Evolutionary conservation across 2,113 vertebrate species (phyloP), one percentile per base, ranked within the genome.

Genomic region (Silurus meridionalis): DNA sequence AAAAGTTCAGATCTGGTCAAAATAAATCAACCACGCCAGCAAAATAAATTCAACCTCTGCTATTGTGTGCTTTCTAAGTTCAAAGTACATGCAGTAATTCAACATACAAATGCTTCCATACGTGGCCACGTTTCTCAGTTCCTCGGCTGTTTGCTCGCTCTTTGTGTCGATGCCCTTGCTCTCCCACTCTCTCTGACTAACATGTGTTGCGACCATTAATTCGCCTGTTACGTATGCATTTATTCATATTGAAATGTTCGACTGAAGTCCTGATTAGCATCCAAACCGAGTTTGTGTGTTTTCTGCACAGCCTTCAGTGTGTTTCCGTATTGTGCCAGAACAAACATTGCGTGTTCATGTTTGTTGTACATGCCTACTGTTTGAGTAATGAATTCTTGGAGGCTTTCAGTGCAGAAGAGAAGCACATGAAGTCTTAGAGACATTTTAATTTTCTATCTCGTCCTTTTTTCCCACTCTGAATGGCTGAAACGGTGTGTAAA

Each of bases 231-330:
- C 13, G 37, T 81, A 81, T 86, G 79, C 64, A 82, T 86, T 74
- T 82, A 86, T 82, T 86, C 79, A 75, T 82, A 63, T 77, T 85
- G 23, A 25, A 85, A 37, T 61, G n/a, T 82, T 86, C 82, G 78
- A 80, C 85, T 61, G 67, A 61, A 64, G 64, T 53, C 57, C 79
- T 82, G 81, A 63, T 82, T 55, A 61, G 67, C 67, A 82, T 74
- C 11, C 13, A 52, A 82, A 86, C 23, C 60, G 78, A n/a, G 66
- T 37, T 60, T 10, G 66, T 74, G 57, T 75, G 66, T 74, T 74
- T 86, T 74, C 46, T 17, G 57, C 25, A 58, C 60, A 74, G 46
- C 67, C 46, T 25, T 13, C 66, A 63, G 15, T 37, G 19, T 15
- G 63, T 58, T 55, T 80, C 64, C 53, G 25, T 80, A 60, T 85